Base-by-base conservation (phyloP, 2,797 vertebrate genomes). In the Hapalemur alaotrensis region DNA sequence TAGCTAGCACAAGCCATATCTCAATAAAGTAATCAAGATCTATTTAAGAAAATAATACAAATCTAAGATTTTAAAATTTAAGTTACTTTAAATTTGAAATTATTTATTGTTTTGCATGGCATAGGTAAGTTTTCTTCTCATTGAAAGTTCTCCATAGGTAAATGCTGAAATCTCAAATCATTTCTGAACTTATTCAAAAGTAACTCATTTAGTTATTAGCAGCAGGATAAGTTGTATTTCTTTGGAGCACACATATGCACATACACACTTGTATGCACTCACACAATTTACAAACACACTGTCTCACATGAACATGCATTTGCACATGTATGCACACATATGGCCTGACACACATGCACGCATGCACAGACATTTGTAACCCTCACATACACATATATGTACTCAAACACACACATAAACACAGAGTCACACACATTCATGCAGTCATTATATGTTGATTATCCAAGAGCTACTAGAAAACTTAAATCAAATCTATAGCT, bases 341-440 rank as follows among this genome's bases (percentile, higher is more conserved):
- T 43, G 0, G 7, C 12, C 23, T 70, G 30, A 54, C 28, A 41
- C 3, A 12, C 15, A 43, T 18, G 25, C 4, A 38, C 3, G 9
- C 2, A 15, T 4, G 3, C 48, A 15, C 15, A 17, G 10, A 2
- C 10, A 63, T 10, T 59, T 41, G 2, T 20, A 20, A 23, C 54
- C 43, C 2, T 41, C 48, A 57, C 6, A 52, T 15, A 35, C 46
- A 18, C 22, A n/a, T 11, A 76, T 22, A 25, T 18, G 1, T 23
- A 18, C 20, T 59, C 32, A 46, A 22, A 38, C 41, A 14, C 9
- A 59, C 17, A 14, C 25, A 22, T 13, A 46, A 0, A 25, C 5
- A 22, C 5, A 38, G 6, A 25, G 0, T 20, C 20, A 48, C 0
- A 25, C 13, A 30, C 1, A 35, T 30, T 15, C 23, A 17, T 12